These are phyloP conservation scores for Orchesellides sinensis DNA, from an alignment of 2,888 invertebrate species.

Conservation along the genomic window DNA sequence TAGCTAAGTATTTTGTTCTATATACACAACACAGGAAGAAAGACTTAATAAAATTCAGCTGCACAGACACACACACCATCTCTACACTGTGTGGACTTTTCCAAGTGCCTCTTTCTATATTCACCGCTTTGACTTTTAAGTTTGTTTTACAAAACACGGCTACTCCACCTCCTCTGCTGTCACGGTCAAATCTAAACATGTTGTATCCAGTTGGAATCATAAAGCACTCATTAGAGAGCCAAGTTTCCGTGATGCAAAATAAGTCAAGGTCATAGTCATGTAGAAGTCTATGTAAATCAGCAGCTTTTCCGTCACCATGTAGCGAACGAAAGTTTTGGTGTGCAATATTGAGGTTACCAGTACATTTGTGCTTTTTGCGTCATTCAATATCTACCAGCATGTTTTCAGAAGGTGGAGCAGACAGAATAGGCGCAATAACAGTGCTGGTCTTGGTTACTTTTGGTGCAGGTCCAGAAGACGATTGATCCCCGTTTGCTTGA, in stretches of 20 bases:
- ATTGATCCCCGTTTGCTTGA: too few relatives aligned
- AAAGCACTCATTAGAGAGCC: background rate
- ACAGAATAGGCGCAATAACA: too few relatives aligned
- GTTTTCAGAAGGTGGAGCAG: too few relatives aligned
- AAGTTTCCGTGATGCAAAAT: background rate
- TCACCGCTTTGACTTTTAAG: background rate
- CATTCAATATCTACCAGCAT: too few relatives aligned
- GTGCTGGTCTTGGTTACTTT: too few relatives aligned
- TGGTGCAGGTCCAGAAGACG: too few relatives aligned
- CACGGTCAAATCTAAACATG: background rate
- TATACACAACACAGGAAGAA: slow-evolving; percentile 4
- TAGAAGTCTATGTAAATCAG: background rate
- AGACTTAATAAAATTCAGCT: background rate
- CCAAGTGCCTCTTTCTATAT: background rate
- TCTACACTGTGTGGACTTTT: background rate
- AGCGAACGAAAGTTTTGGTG: slow-evolving; percentile 28
- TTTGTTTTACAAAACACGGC: background rate
- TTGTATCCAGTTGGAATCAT: background rate
- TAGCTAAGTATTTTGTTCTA: background rate
- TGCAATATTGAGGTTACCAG: too few relatives aligned
- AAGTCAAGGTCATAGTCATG: background rate
- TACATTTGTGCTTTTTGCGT: too few relatives aligned
- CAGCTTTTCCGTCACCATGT: slow-evolving; percentile 13
- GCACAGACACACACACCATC: background rate
- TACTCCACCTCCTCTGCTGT: background rate